Conservation (phyloP, 2,113 vertebrate genomes). For the Pterophyllum scalare region DNA sequence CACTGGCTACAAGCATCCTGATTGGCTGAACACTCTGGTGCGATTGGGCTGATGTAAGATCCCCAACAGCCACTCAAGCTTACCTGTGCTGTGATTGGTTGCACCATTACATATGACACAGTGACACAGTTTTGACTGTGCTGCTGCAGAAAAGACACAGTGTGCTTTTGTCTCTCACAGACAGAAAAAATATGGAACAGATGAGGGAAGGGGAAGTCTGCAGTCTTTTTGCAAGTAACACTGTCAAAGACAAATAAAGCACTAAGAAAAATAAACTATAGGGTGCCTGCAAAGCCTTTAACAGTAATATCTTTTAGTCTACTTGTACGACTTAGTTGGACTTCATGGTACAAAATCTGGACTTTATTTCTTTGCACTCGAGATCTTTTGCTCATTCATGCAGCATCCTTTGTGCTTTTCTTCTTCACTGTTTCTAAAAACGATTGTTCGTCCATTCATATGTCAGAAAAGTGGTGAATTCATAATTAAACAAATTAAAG, state of each 20-base stretch:
- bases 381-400: background rate
- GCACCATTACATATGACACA: conserved; percentile 63
- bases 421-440: background rate
- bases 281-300: background rate
- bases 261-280: background rate
- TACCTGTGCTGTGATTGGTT: conserved; percentile 68
- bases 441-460: background rate
- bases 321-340: conserved; percentile 3
- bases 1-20: background rate
- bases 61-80: conserved; percentile 8
- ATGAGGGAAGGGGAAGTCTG: background rate
- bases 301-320: background rate
- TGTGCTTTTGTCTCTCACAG: background rate
- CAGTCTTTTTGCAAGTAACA: background rate
- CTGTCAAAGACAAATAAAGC: background rate
- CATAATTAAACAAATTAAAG: background rate
- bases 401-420: background rate
- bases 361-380: conserved; percentile 4
- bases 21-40: conserved; percentile 50
- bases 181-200: background rate
- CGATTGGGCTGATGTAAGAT: conserved; percentile 38
- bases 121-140: conserved; percentile 67
- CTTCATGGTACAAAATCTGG: background rate
- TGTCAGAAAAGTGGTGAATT: background rate
- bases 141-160: background rate